phyloP scores from a whole-genome alignment of 1,140 invertebrate genomes.

The Plodia interpunctella region DNA sequence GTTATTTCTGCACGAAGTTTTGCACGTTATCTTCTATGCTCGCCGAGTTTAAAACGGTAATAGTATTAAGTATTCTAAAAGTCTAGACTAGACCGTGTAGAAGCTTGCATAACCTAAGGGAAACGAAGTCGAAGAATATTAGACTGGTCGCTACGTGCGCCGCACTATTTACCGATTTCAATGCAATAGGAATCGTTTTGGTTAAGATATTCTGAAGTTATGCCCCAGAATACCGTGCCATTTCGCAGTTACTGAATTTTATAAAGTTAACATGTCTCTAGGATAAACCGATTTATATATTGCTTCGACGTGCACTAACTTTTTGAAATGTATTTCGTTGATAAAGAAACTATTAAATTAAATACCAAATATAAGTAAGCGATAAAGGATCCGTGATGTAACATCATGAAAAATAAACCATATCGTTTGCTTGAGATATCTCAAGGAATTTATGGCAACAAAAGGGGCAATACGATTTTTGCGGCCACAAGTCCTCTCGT shows the following conservation, averaged over 20 bases:
- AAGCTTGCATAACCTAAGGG: not conserved
- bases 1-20: not conserved
- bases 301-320: not conserved
- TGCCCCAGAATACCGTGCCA: not conserved
- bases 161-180: conserved; percentile 15
- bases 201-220: conserved; percentile 23
- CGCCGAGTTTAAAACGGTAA: not conserved
- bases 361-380: not conserved
- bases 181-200: conserved; percentile 15
- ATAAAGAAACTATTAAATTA: not conserved
- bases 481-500: conserved; percentile 19
- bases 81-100: not conserved
- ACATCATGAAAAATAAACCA: not conserved
- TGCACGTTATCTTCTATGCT: not conserved
- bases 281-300: not conserved
- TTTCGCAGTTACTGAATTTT: not conserved
- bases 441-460: conserved; percentile 11
- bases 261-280: not conserved
- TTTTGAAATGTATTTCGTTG: not conserved
- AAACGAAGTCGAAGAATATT: conserved; percentile 13
- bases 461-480: conserved; percentile 22
- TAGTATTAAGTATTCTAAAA: not conserved
- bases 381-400: too few relatives aligned
- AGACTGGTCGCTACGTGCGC: conserved; percentile 12
- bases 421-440: not conserved